Evolutionary conservation across 2,888 invertebrate genomes (phyloP).

Genomic region (Amphimallon solstitiale): DNA sequence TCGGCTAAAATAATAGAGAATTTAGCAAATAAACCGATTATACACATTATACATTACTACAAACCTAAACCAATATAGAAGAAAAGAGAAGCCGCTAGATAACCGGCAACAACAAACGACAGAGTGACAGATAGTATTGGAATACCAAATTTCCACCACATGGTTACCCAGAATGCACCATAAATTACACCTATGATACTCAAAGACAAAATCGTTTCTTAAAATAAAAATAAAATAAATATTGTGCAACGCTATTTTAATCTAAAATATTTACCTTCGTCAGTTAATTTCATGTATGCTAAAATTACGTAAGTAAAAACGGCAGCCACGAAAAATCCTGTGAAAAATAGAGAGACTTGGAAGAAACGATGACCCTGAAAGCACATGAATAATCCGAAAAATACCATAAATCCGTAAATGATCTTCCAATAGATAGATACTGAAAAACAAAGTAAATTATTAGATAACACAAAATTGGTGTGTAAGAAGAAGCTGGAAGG

Average conservation of each 20-base stretch:
- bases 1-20: constrained; percentile 62
- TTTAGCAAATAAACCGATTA: background rate
- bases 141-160: constrained; percentile 73
- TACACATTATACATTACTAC: background rate
- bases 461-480: too few relatives aligned
- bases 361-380: constrained; percentile 74
- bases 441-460: constrained; percentile 52
- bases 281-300: constrained; percentile 36
- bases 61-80: constrained; percentile 72
- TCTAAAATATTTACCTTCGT: constrained; percentile 40
- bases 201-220: constrained; percentile 63
- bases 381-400: constrained; percentile 71
- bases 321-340: constrained; percentile 68
- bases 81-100: constrained; percentile 68
- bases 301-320: constrained; percentile 31
- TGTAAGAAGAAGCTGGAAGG: too few relatives aligned
- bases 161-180: constrained; percentile 69
- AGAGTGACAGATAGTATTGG: constrained; percentile 71
- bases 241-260: constrained; percentile 8
- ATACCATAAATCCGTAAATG: constrained; percentile 66
- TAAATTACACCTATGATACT: constrained; percentile 64
- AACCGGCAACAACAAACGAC: constrained; percentile 70
- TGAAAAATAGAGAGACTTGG: constrained; percentile 67
- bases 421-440: constrained; percentile 65
- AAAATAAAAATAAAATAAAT: constrained; percentile 48